Evolutionary conservation across 2,888 invertebrate genomes (phyloP), one percentile per base, ranked within the genome.

Genomic region (Caenorhabditis japonica): DNA sequence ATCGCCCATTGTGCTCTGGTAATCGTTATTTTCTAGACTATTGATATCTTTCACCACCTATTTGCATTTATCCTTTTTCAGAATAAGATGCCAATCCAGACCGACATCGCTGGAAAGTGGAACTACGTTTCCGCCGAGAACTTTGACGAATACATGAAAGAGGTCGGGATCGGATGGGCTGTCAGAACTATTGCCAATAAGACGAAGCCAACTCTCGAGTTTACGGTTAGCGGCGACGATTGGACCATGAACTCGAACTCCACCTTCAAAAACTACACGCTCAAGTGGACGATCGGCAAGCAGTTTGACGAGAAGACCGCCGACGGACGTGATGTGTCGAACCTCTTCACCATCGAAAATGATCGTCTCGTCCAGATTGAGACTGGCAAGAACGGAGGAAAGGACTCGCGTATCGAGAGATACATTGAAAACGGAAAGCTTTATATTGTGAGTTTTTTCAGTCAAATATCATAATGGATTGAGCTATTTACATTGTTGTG

Each of bases 91-190:
- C 61, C 77, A 25, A 75, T 79, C 61, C 52, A 72, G 30, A 62
- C 55, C 47, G 79, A 73, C 47, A 73, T 86, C 64, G 75, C 82
- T 58, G 86, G 86, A 58, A 85, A 85, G 75, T 86, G 86, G 86
- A 83, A 86, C 75, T 78, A 84, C 64, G 80, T 77, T 38, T 72
- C 76, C 2, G 80, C 83, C 25, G 85, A 86, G 34, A 83, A 83
- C 75, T 86, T 86, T 71, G 86, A 86, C 47, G 83, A 77, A 43
- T 86, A 85, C 76, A 68, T 86, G 64, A 85, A 85, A 73, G 81
- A 83, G 61, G 79, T 80, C 43, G 84, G 84, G 30, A 79, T 87
- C 46, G 84, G 86, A 38, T 73, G 84, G 61, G 71, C 85, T 53
- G 81, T 83, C 34, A 82, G 87, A 58, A 82, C 77, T 59, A 73